Conservation (phyloP, 2,113 vertebrate species). For the Pangasianodon hypophthalmus region DNA sequence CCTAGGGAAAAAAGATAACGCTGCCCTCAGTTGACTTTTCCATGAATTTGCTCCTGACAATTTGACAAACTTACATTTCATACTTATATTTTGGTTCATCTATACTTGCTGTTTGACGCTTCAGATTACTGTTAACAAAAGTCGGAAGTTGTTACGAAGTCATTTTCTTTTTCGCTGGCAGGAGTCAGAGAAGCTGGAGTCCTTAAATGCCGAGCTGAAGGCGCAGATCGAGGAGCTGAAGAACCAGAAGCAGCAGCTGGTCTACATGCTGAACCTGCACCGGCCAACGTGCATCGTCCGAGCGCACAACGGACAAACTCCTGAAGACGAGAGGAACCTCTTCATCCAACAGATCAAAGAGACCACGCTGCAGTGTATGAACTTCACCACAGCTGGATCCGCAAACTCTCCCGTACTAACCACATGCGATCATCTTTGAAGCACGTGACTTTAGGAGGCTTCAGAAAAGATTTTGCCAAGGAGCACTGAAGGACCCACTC, state of each 20-base stretch:
- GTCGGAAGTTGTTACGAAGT: not conserved
- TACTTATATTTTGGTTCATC: not conserved
- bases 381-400: constrained; percentile 41
- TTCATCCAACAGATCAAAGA: constrained; percentile 97
- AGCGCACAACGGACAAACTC: constrained; percentile 90
- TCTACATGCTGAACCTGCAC: constrained; percentile 98
- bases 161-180: constrained; percentile 55
- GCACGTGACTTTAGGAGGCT: not conserved
- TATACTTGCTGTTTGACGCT: not conserved
- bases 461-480: constrained; percentile 5
- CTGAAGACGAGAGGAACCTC: constrained; percentile 92
- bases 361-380: constrained; percentile 84
- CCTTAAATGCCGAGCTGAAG: constrained; percentile 91
- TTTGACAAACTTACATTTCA: too few species aligned
- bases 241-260: constrained; percentile 96
- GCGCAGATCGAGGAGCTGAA: constrained; percentile 95
- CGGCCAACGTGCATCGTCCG: constrained; percentile 96
- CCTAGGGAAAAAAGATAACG: not conserved
- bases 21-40: not conserved
- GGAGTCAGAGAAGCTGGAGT: constrained; percentile 97
- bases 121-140: not conserved
- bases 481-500: not conserved
- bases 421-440: constrained; percentile 59
- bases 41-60: not conserved
- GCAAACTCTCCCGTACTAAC: constrained; percentile 12